Base-by-base conservation (phyloP, 2,113 vertebrate genomes). In the Limanda limanda region DNA sequence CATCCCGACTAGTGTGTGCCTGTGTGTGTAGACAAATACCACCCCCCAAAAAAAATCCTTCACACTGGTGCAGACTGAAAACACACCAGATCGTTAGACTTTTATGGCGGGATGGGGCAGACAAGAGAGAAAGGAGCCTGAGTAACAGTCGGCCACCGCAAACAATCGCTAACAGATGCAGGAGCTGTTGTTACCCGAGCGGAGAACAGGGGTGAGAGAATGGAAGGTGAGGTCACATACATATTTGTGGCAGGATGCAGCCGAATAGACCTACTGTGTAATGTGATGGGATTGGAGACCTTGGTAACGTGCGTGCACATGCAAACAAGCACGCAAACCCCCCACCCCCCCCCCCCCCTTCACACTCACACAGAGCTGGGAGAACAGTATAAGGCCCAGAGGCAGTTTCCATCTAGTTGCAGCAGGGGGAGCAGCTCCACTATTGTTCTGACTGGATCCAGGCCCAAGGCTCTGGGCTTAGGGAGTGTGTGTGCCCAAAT, bases 371-470 rank as follows among this genome's bases (percentile, higher is more conserved):
- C 64, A 75, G 63, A 66, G 74, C 59, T 57, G 60, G 56, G 64
- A 62, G 74, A 74, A 48, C 40, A 54, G 20, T 63, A 20, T 1
- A 14, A 79, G 79, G 62, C 67, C 82, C 82, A 76, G 79, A 81
- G 85, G 90, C 89, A 93, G 95, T 95, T 96, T 91, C 95, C 87
- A 67, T 58, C 68, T 91, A 86, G 79, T 88, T 95, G 93, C 97
- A 96, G 96, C 93, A 98, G 97, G 96, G 97, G 97, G 97, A 97
- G 97, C 95, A 94, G 93, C 96, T 94, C 96, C 94, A 95, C 97
- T 97, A 94, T 95, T 94, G 94, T 96, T 96, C 90, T 89, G 65
- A 86, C 74, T 87, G 85, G 83, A 89, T 85, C 63, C 71, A 88
- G 83, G 76, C 85, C 81, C 77, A 78, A 74, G 69, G 82, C 81